A percentile compares a stretch with the other conserved stretches of the same genome.
Conservation (phyloP, 2,888 invertebrate species). For the Teleiodes luculella region DNA sequence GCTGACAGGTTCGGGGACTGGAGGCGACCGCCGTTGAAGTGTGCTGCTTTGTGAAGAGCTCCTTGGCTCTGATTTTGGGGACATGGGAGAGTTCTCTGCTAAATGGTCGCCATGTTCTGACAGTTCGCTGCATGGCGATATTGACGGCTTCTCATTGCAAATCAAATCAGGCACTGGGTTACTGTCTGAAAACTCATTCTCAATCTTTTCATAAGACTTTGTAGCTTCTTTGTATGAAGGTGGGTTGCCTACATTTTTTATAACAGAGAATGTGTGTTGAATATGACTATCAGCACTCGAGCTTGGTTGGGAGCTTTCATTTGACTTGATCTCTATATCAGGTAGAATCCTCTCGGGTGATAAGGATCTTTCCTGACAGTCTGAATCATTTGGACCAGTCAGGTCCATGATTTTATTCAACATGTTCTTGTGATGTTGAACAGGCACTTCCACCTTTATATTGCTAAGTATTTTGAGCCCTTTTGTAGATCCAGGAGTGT, state of each 20-base stretch:
- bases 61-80: slow-evolving; percentile 43
- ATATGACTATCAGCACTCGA: slow-evolving; percentile 46
- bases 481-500: slow-evolving; percentile 48
- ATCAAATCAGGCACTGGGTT: slow-evolving; percentile 71
- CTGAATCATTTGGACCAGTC: slow-evolving; percentile 56
- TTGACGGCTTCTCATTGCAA: slow-evolving; percentile 73
- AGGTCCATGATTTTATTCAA: slow-evolving; percentile 69
- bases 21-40: background rate
- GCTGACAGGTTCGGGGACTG: slow-evolving; percentile 19
- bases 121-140: slow-evolving; percentile 72
- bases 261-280: slow-evolving; percentile 63
- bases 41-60: slow-evolving; percentile 20
- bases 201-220: slow-evolving; percentile 58
- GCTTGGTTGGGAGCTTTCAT: slow-evolving; percentile 39
- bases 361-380: slow-evolving; percentile 43
- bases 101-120: slow-evolving; percentile 70
- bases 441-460: slow-evolving; percentile 75
- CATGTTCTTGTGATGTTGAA: slow-evolving; percentile 68
- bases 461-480: slow-evolving; percentile 75
- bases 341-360: slow-evolving; percentile 65
- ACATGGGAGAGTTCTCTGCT: slow-evolving; percentile 46
- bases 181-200: slow-evolving; percentile 64
- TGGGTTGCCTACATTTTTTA: slow-evolving; percentile 66
- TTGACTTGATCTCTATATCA: slow-evolving; percentile 59
- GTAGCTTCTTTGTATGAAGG: slow-evolving; percentile 49